Evolutionary conservation across 23 tunicate genomes (phyloP).

Genomic region (Aplidium turbinatum): DNA sequence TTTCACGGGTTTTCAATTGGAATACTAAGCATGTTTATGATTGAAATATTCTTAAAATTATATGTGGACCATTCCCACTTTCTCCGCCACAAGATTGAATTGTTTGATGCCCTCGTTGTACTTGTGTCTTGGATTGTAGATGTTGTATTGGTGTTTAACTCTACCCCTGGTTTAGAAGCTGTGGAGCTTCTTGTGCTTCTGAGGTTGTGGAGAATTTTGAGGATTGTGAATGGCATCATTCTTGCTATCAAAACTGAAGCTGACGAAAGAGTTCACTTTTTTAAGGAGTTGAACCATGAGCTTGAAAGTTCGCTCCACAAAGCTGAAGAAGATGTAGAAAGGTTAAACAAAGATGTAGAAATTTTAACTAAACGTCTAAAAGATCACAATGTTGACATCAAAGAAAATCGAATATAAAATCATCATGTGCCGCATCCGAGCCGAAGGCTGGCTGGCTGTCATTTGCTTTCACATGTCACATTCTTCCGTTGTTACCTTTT

Average conservation of each 20-base stretch:
- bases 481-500: no score
- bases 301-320: conserved; percentile 27
- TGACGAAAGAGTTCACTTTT: conserved; percentile 63
- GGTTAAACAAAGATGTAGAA: conserved; percentile 10
- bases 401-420: background rate
- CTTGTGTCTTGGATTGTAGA: conserved; percentile 71
- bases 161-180: conserved; percentile 46
- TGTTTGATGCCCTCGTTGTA: conserved; percentile 79
- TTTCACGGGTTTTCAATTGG: conserved; percentile 75
- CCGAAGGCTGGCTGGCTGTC: no score
- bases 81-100: conserved; percentile 73
- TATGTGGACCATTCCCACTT: conserved; percentile 71
- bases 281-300: conserved; percentile 37
- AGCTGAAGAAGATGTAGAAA: conserved; percentile 15
- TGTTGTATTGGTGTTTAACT: conserved; percentile 44
- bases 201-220: conserved; percentile 79
- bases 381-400: conserved; percentile 3
- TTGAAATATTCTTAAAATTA: conserved; percentile 74
- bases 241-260: conserved; percentile 72
- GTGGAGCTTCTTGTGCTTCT: conserved; percentile 60
- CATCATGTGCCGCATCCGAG: no score
- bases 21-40: conserved; percentile 71
- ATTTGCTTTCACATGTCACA: no score
- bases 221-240: conserved; percentile 80
- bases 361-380: background rate